Conservation (phyloP, 2,113 vertebrate genomes). For the Cariama cristata region DNA sequence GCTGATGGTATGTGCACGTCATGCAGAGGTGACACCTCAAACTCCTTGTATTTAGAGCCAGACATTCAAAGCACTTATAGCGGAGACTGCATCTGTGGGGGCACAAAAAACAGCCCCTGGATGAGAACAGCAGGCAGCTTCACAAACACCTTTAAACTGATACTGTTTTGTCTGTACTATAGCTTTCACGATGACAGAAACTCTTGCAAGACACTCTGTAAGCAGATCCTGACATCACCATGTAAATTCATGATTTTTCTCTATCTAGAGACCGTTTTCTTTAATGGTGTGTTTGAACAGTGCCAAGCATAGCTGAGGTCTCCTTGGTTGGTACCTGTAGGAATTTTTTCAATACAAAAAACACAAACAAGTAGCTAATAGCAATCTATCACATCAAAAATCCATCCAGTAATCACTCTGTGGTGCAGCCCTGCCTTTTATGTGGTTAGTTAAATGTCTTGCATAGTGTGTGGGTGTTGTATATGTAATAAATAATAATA, state of each 20-base stretch:
- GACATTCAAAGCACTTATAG: background rate
- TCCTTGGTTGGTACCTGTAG: background rate
- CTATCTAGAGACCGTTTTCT: background rate
- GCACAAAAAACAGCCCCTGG: background rate
- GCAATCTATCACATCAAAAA: slow-evolving; percentile 36
- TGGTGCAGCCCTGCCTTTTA: slow-evolving; percentile 40
- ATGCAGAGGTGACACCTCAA: background rate
- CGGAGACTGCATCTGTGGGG: background rate
- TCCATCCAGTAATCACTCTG: background rate
- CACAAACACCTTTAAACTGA: background rate
- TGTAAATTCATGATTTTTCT: background rate
- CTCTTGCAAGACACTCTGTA: background rate
- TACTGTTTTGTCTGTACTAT: accelerated
- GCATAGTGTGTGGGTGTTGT: background rate
- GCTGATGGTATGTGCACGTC: accelerated
- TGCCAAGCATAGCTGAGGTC: background rate
- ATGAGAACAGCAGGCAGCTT: background rate
- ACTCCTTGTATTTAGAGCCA: background rate
- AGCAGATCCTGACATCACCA: background rate
- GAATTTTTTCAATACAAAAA: background rate
- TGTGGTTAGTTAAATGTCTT: slow-evolving; percentile 58
- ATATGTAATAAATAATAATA: slow-evolving; percentile 65
- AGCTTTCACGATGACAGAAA: background rate
- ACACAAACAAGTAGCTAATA: slow-evolving; percentile 22
- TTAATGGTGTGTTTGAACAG: background rate